phyloP scores from a whole-genome alignment of 1,140 invertebrate species.

The Ericerus pela region DNA sequence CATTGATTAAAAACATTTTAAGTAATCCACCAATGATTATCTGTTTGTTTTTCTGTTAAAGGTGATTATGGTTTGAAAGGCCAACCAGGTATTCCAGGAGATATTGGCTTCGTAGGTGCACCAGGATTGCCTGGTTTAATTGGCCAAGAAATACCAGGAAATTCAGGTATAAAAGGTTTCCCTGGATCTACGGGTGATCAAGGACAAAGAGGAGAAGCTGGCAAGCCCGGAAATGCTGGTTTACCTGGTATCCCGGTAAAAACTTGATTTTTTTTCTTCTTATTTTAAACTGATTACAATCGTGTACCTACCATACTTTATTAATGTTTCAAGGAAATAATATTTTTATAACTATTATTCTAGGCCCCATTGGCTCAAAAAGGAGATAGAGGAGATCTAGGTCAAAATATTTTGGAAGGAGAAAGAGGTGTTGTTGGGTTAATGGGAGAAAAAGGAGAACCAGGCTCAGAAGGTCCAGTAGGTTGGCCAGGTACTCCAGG shows the following conservation, averaged over 20 bases:
- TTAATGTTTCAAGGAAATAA: too few species aligned
- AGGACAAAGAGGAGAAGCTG: conserved; percentile 29
- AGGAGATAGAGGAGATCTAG: conserved; percentile 28
- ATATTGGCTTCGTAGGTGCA: too few species aligned
- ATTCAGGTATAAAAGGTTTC: conserved; percentile 23
- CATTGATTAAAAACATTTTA: conserved; percentile 3
- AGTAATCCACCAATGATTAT: not conserved
- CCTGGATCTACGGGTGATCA: conserved; percentile 30
- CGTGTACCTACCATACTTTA: too few species aligned
- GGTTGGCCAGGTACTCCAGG: conserved; percentile 12
- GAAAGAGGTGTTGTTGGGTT: conserved; percentile 21
- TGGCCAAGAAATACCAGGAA: too few species aligned
- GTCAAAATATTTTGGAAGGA: conserved; percentile 24
- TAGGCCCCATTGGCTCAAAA: conserved; percentile 25
- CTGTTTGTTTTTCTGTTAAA: conserved; percentile 1
- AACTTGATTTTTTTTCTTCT: too few species aligned
- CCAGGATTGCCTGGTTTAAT: too few species aligned
- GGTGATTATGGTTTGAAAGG: conserved; percentile 16
- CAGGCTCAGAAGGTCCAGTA: conserved; percentile 25
- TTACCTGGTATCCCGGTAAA: conserved; percentile 27
- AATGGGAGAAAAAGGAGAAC: conserved; percentile 25
- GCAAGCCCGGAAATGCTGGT: conserved; percentile 30
- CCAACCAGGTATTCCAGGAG: conserved; percentile 11
- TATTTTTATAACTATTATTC: conserved; percentile 2
- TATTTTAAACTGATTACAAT: too few species aligned